Evolutionary conservation across 2,113 vertebrate species (phyloP), one percentile per base, ranked within the genome.

Genomic region (Pagrus major): DNA sequence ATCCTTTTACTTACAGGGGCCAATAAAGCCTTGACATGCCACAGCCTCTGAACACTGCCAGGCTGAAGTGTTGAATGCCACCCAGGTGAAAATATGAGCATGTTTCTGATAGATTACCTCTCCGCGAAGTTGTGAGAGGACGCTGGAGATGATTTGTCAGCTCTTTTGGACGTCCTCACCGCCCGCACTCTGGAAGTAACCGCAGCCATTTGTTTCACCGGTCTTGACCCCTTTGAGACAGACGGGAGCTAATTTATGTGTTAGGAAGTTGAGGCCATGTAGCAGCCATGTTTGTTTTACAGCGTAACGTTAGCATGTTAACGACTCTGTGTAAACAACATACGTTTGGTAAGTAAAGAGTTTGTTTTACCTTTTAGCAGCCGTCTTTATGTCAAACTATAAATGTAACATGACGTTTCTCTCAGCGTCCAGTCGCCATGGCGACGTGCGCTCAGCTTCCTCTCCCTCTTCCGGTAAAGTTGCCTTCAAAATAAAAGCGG

Each of bases 61-160:
- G 31, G 29, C 23, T 54, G 25, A 29, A 41, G 52, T 18, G 12
- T 9, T 65, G 41, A 42, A 67, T 52, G 27, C 55, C 31, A 58
- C 15, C 27, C 20, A 37, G 59, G 60, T 66, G 21, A 39, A 52
- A 71, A 68, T 16, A 23, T 7, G 46, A 60, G 23, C 61, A 2
- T 51, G 33, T 9, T n/a, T 56, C 8, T 65, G 67, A 83, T 18
- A 51, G 23, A 74, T 91, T 92, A 89, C 94, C 91, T 93, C 35
- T 91, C 86, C 14, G 93, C 37, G 31, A 59, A 80, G 56, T 84
- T 93, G 42, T 29, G 61, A 70, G 29, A 27, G 33, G 46, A 71
- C 6, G 31, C 69, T 27, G 16, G 47, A 35, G 71, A 73, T 49
- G 47, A 67, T 76, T 77, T 81, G 41, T 76, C 33, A 54, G 47